Base-by-base conservation (phyloP, 2,888 invertebrate genomes). In the Empis livida region DNA sequence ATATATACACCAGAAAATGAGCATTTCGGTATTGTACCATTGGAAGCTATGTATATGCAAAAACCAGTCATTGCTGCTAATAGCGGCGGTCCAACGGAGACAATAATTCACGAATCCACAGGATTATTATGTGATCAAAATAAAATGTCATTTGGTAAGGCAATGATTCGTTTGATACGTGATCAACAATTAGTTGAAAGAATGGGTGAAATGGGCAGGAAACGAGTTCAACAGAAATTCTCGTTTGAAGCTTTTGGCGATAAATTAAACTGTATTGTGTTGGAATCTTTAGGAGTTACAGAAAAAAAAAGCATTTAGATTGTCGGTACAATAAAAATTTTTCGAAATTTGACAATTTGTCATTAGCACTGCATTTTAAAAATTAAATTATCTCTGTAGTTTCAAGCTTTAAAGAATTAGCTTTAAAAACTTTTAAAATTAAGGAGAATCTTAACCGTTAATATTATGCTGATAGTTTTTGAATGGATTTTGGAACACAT, bases 21-120 rank as follows among this genome's bases (percentile, higher is more conserved):
- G 67, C 99, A 99, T 71, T 99, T 99, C 73, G 99, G 99, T 6
- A 99, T 99, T 59, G 99, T 99, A 10, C 99, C 99, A 0, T 73
- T 99, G 46, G 99, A 99, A 73, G 95, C 96, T 0, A 99, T 99
- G 99, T 90, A 90, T 63, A 81, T 84, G 63, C 75, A 78, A 5
- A 88, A 90, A 60, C 95, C 97, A 5, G 95, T 99, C 0, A 82
- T 99, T 54, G 99, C 99, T 0, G 84, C 90, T 1, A 87, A 91
- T 59, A 90, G 88, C 59, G 99, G 99, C 23, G 99, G 99, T 0
- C 99, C 99, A 0, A 80, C 80, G 2, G 99, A 99, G 68, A 95
- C 99, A 0, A 75, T 99, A 43, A 65, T 69, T 2, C 74, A 90
- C 70, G 79, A 78, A 44, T 74, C 79, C 1, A 92, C 90, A 0